A percentile compares a stretch with the other conserved stretches of the same genome.
phyloP scores from a whole-genome alignment of 2,113 vertebrate species.

The Dicaeum eximium region DNA sequence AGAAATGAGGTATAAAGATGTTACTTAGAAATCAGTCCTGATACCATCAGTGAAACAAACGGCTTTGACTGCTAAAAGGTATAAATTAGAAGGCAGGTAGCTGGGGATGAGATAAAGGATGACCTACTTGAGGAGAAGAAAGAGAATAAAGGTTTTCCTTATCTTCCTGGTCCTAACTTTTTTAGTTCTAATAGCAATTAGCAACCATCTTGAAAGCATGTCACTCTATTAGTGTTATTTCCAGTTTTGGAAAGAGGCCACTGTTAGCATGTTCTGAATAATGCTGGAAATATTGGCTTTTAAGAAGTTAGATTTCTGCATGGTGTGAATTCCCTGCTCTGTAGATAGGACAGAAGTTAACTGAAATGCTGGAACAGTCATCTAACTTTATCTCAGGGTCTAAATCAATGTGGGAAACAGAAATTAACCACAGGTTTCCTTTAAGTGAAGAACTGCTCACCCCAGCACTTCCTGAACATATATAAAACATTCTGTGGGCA shows the following conservation, averaged over 20 bases:
- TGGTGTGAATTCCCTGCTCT: neutral
- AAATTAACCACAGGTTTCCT: slow-evolving; percentile 31
- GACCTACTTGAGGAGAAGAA: slow-evolving; percentile 31
- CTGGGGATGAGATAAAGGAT: slow-evolving; percentile 1
- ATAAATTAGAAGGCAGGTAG: slow-evolving; percentile 36
- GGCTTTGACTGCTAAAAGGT: neutral
- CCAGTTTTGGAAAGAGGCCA: neutral
- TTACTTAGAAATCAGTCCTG: neutral
- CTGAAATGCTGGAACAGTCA: neutral
- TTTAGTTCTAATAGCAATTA: slow-evolving; percentile 15
- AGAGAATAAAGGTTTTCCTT: neutral
- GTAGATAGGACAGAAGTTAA: slow-evolving; percentile 3
- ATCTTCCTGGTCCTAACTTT: neutral
- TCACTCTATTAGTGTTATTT: neutral
- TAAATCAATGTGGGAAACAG: neutral
- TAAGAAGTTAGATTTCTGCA: neutral
- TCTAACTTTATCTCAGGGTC: neutral
- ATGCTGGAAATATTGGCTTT: neutral
- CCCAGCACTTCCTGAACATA: neutral
- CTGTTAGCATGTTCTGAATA: neutral
- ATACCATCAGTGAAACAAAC: neutral
- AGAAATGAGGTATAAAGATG: slow-evolving; percentile 10
- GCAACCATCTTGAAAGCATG: neutral
- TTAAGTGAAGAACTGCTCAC: slow-evolving; percentile 13
- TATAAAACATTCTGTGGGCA: slow-evolving; percentile 10